Evolutionary conservation across 2,797 vertebrate genomes (phyloP).

Genomic region (Myripristis murdjan): DNA sequence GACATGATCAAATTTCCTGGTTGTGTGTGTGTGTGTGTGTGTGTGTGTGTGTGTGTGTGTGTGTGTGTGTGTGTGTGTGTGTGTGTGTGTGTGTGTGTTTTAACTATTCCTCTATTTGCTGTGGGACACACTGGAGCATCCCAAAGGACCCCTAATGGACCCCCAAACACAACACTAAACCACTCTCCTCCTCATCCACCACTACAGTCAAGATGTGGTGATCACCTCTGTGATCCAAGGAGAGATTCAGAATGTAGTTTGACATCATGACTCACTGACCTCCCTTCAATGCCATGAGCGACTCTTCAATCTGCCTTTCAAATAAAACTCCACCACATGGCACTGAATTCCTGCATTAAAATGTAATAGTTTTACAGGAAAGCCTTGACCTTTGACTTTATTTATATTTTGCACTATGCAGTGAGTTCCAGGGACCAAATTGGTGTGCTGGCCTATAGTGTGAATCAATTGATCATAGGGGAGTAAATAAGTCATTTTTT

Average conservation of each 20-base stretch:
- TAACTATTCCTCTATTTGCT: no score
- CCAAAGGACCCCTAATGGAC: no score
- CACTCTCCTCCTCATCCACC: neutral
- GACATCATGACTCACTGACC: neutral
- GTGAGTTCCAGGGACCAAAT: conserved; percentile 38
- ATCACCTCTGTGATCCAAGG: neutral
- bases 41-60: no score
- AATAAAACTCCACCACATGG: conserved; percentile 4
- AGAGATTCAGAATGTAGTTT: neutral
- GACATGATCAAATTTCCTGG: no score
- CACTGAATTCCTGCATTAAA: conserved; percentile 25
- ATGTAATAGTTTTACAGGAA: conserved; percentile 25
- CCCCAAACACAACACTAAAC: neutral
- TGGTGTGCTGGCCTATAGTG: conserved; percentile 11
- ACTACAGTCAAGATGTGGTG: neutral
- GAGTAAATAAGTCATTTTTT: conserved; percentile 47
- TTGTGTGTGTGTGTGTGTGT: no score
- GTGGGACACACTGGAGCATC: no score
- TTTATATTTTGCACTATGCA: conserved; percentile 38
- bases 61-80: no score
- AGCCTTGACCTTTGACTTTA: conserved; percentile 48
- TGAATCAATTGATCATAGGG: conserved; percentile 62
- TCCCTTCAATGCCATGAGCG: neutral
- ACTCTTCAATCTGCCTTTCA: conserved; percentile 10
- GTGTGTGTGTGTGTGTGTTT: no score